phyloP scores from a whole-genome alignment of 2,888 invertebrate genomes.

The Artemia sp. region DNA sequence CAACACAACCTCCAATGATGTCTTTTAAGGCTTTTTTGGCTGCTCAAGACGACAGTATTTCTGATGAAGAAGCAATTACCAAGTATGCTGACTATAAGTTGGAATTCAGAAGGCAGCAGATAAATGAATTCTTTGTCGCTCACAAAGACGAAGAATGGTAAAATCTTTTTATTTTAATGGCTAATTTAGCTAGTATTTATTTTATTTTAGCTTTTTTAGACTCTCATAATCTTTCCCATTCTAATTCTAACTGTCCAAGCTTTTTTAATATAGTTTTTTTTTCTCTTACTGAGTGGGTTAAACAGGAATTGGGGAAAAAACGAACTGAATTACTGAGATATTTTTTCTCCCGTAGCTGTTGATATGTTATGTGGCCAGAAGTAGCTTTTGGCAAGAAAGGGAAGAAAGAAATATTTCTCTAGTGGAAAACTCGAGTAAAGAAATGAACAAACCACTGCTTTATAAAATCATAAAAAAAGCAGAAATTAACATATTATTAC shows the following conservation, averaged over 20 bases:
- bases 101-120: constrained; percentile 86
- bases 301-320: too few relatives aligned
- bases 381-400: too few relatives aligned
- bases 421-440: too few relatives aligned
- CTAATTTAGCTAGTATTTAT: neutral
- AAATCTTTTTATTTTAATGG: constrained; percentile 31
- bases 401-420: too few relatives aligned
- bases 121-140: constrained; percentile 93
- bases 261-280: neutral
- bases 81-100: constrained; percentile 97
- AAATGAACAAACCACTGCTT: too few relatives aligned
- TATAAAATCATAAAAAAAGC: too few relatives aligned
- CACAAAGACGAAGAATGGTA: constrained; percentile 99
- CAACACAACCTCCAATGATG: constrained; percentile 87
- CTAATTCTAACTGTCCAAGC: neutral
- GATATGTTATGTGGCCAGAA: too few relatives aligned
- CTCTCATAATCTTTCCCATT: neutral
- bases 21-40: constrained; percentile 89
- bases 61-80: constrained; percentile 84
- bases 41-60: constrained; percentile 91
- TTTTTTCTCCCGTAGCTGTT: too few relatives aligned
- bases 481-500: too few relatives aligned
- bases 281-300: too few relatives aligned
- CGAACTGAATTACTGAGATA: neutral
- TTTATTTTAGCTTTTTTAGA: neutral